Evolutionary conservation across 2,888 invertebrate genomes (phyloP), one percentile per base, ranked within the genome.

Genomic region (Pyrochroa serraticornis): DNA sequence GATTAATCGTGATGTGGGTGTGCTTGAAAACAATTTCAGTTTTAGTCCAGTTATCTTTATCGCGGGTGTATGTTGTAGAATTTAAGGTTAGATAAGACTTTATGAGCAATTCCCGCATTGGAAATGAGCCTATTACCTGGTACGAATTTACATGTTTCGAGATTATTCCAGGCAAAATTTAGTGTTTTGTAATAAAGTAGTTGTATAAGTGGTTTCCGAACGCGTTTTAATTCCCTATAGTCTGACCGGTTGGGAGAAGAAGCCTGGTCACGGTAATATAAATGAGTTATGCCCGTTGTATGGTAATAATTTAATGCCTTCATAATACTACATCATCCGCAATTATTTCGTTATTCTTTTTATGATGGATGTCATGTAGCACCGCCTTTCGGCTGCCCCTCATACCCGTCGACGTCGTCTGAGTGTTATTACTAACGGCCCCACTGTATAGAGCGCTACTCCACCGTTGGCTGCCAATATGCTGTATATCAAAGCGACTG

Each of bases 401-500:
- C 22, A 31, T 51, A 6, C 30, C n/a, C 8, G 31, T 53, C 36
- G 31, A 38, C 13, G 43, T 56, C 52, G 37, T 8, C 41, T 22
- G 38, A 22, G 36, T 12, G 14, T 34, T 49, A 46, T 50, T 33
- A 42, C 33, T 42, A 42, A 37, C 56, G 48, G 35, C 51, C 46
- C 47, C 56, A 41, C 45, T 37, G 38, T 48, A 32, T 44, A 51
- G 39, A 43, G 38, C 53, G 43, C 47, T 43, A 37, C 42, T 42
- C 44, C 45, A 38, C 55, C 59, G 47, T 47, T 44, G 35, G 44
- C 52, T 63, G 64, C 72, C 69, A 72, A 71, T 73, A 72, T 71
- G 71, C 68, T 69, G 69, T 73, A 72, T 72, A 72, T 72, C 72
- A 72, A 71, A 67, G 63, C 65, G 65, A 68, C 76, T 76, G 75